Base-by-base conservation (phyloP, 2,113 vertebrate species). In the Apteryx owenii region DNA sequence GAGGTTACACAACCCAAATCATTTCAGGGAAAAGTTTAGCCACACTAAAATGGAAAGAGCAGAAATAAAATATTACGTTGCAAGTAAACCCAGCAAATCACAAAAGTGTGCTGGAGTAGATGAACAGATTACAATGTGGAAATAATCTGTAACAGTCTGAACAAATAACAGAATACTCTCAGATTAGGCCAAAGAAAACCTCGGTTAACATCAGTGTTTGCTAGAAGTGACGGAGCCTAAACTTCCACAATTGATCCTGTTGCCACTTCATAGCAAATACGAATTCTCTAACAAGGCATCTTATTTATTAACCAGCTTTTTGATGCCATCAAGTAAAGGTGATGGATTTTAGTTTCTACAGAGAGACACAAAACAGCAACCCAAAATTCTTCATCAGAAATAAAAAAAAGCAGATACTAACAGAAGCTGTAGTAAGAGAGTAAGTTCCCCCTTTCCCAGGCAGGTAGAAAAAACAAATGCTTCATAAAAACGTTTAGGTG, bases 371-470 rank as follows among this genome's bases (percentile, higher is more conserved):
- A 36, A 82, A 14, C 72, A 11, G 50, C 0, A 0, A 60, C 72
- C 44, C 18, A 44, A n/a, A 65, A 73, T 10, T 91, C 60, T 71
- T 78, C 20, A 75, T 5, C 1, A 19, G 1, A 56, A 21, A 12
- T 3, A 3, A 69, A n/a, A n/a, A n/a, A 5, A 7, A 16, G 26
- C 25, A 33, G 12, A 22, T 0, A 5, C 3, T 12, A 51, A 53
- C 42, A 18, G 44, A 42, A 66, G 40, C 29, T 46, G 23, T 26
- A 31, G 15, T 16, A 23, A 56, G 2, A 58, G 48, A 12, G 18
- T 12, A 0, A 0, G 19, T 23, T 42, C n/a, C 25, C 69, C 48
- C 42, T 60, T 5, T 51, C 16, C 4, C 2, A 1, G 19, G 18
- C 11, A 9, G 17, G 25, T 3, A 3, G 40, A 11, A 81, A 13